Evolutionary conservation across 2,888 invertebrate genomes (phyloP).

Genomic region (Holacanthella duospinosa): DNA sequence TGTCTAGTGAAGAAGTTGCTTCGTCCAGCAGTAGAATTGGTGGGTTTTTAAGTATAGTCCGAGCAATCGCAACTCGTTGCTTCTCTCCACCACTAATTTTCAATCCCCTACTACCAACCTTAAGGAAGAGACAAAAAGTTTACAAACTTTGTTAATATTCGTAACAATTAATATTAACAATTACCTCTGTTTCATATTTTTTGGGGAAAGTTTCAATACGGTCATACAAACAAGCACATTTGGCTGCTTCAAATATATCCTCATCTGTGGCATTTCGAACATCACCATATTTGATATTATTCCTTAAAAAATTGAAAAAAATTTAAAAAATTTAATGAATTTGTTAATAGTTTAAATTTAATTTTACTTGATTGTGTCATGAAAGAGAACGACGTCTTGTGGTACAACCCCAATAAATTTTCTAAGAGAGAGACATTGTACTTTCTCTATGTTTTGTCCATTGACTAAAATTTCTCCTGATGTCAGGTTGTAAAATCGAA

Average conservation of each 20-base stretch:
- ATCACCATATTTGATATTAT: slow-evolving; percentile 88
- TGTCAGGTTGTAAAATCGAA: slow-evolving; percentile 91
- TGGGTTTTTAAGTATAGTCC: slow-evolving; percentile 86
- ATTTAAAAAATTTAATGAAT: no score
- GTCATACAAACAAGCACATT: slow-evolving; percentile 87
- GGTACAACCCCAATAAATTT: slow-evolving; percentile 86
- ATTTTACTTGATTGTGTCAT: slow-evolving; percentile 71
- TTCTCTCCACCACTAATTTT: slow-evolving; percentile 95
- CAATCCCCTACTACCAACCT: slow-evolving; percentile 90
- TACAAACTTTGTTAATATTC: no score
- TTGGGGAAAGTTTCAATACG: slow-evolving; percentile 81
- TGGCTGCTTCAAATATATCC: slow-evolving; percentile 79
- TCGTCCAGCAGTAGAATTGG: slow-evolving; percentile 85
- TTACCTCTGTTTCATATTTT: slow-evolving; percentile 67
- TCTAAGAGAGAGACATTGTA: slow-evolving; percentile 73
- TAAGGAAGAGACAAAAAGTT: slow-evolving; percentile 9
- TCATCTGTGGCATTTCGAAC: slow-evolving; percentile 59
- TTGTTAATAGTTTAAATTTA: no score
- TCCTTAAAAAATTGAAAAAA: no score
- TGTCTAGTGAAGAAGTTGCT: slow-evolving; percentile 89
- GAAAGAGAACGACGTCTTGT: slow-evolving; percentile 92
- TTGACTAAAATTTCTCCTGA: slow-evolving; percentile 77
- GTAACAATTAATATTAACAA: no score
- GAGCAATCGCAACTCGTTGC: slow-evolving; percentile 90
- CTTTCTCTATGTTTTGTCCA: slow-evolving; percentile 74